A percentile compares a stretch with the other conserved stretches of the same genome.
phyloP scores from a whole-genome alignment of 1,140 invertebrate species.

The Monomorium pharaonis region DNA sequence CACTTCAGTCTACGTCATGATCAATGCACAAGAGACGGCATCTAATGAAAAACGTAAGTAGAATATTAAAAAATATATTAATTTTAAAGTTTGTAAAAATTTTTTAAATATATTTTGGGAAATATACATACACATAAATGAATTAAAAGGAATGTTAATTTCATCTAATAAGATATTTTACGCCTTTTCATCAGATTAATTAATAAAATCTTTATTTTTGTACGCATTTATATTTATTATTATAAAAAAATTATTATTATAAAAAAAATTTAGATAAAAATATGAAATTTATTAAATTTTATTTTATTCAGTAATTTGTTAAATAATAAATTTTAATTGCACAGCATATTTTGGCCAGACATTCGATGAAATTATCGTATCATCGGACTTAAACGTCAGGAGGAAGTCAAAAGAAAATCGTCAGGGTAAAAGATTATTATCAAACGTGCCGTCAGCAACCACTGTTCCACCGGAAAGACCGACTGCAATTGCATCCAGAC shows the following conservation, averaged over 20 bases:
- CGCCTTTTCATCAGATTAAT: neutral
- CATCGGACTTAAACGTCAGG: constrained; percentile 82
- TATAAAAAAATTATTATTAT: too few species aligned
- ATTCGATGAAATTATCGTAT: constrained; percentile 83
- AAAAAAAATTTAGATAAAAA: neutral
- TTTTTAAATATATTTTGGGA: neutral
- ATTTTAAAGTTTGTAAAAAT: neutral
- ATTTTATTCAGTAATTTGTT: neutral
- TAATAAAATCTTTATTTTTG: neutral
- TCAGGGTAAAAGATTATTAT: constrained; percentile 82
- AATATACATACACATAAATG: neutral
- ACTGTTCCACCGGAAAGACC: constrained; percentile 80
- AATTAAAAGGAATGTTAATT: constrained; percentile 14
- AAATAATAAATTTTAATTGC: constrained; percentile 15
- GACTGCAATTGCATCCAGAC: constrained; percentile 79
- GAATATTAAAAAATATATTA: neutral
- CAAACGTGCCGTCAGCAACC: constrained; percentile 82
- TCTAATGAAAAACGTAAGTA: constrained; percentile 77
- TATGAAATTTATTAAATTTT: neutral
- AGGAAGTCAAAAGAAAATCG: constrained; percentile 84
- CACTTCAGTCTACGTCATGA: constrained; percentile 73
- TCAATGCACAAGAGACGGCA: constrained; percentile 76
- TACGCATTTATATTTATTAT: neutral
- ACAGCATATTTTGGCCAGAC: constrained; percentile 80
- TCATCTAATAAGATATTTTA: neutral